Base-by-base conservation (phyloP, 2,797 vertebrate species). In the Helicolenus hilgendorfi region DNA sequence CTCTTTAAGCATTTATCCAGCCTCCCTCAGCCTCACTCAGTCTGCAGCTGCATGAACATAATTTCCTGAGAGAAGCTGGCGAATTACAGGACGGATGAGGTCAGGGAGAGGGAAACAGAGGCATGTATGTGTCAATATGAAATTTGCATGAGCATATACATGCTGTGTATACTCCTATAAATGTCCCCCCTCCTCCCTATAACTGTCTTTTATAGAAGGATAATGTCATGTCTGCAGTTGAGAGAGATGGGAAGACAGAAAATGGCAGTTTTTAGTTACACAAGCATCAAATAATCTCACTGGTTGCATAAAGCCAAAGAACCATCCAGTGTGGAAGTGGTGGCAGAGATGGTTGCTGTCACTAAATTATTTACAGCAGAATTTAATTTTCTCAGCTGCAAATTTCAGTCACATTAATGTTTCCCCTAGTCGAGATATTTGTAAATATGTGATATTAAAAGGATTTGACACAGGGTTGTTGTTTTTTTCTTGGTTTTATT, bases 321-420 rank as follows among this genome's bases (percentile, higher is more conserved):
- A 45, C 18, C 77, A 63, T 81, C 59, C 83, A 33, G 2, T 78
- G 83, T 70, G 67, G 84, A 80, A 56, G 75, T 36, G 74, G 36
- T 49, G 60, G 84, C 82, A 70, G 72, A 71, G 77, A 84, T 24
- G 75, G 73, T 81, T 88, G 77, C 29, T 74, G 24, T 72, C 41
- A 20, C 85, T 91, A 45, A 92, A 93, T 92, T 84, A 93, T 93
- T 92, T 70, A 93, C 0, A 14, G 27, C 31, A 22, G 76, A 84
- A 90, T 93, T 90, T 26, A 69, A 89, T 90, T 89, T 92, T 81
- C 83, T 88, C 58, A 41, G 71, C 81, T 80, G 89, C 74, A 91
- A 76, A 91, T 93, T 94, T 78, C 70, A 38, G 49, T 79, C 82
- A 27, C 38, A 86, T 89, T 77, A 83, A 38, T 49, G 35, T 82